Conservation (phyloP, 2,888 invertebrate species). For the Alcis repandata region DNA sequence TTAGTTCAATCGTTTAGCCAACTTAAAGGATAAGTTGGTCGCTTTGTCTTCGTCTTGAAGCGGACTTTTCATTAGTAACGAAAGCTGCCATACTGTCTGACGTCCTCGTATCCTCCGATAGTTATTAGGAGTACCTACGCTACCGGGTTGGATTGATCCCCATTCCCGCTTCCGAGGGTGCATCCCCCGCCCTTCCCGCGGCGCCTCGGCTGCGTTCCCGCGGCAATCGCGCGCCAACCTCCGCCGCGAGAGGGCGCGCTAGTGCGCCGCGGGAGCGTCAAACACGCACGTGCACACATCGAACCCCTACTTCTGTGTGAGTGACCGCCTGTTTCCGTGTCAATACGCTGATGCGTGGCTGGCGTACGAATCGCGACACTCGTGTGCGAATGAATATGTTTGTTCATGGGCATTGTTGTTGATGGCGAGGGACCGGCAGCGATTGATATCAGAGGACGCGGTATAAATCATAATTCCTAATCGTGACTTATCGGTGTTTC, state of each 20-base stretch:
- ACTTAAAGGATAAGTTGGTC: neutral
- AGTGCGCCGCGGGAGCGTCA: conserved; percentile 54
- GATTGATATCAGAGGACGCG: conserved; percentile 73
- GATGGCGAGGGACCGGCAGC: conserved; percentile 61
- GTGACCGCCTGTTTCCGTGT: conserved; percentile 77
- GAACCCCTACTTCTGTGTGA: conserved; percentile 68
- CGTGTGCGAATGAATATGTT: conserved; percentile 78
- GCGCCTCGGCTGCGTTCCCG: conserved; percentile 57
- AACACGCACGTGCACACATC: conserved; percentile 69
- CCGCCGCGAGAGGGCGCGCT: conserved; percentile 81
- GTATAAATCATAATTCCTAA: conserved; percentile 62
- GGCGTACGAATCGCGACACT: conserved; percentile 73
- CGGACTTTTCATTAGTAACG: conserved; percentile 6
- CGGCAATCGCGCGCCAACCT: conserved; percentile 83
- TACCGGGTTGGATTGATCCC: conserved; percentile 69
- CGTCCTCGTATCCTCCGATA: conserved; percentile 8
- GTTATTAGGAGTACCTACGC: conserved; percentile 52
- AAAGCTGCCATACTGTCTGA: conserved; percentile 29
- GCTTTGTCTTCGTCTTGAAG: neutral
- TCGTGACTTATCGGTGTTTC: conserved; percentile 55
- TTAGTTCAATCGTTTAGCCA: neutral
- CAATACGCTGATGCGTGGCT: conserved; percentile 79
- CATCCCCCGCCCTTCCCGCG: conserved; percentile 74
- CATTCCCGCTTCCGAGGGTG: conserved; percentile 65
- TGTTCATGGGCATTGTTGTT: conserved; percentile 76